Percentiles rank a stretch among this genome's conserved stretches.
phyloP scores from a whole-genome alignment of 2,113 vertebrate species.

The Emydura subglobosa region DNA sequence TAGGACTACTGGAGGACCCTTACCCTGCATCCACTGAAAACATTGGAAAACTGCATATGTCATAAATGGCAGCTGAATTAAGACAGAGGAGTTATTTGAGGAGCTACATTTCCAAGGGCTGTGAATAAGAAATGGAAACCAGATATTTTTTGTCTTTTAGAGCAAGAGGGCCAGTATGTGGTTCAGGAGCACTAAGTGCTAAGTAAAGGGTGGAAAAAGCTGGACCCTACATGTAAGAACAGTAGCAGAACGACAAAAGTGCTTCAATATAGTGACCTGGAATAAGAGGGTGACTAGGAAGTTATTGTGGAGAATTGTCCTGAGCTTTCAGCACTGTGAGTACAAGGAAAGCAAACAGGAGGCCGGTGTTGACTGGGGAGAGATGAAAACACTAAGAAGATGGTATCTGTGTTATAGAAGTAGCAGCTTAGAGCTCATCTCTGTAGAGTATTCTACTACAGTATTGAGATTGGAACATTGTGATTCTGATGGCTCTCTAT shows the following conservation, averaged over 20 bases:
- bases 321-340: background rate
- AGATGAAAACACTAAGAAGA: rapidly evolving
- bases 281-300: background rate
- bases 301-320: background rate
- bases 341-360: background rate
- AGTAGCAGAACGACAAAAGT: background rate
- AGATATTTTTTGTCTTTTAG: background rate
- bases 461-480: background rate
- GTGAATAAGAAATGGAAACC: background rate
- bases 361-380: background rate
- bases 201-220: background rate
- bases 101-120: background rate
- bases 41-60: background rate
- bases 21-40: background rate
- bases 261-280: background rate
- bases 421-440: background rate
- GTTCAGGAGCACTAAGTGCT: background rate
- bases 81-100: background rate
- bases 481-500: rapidly evolving
- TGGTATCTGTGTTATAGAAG: background rate
- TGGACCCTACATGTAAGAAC: background rate
- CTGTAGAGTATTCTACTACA: background rate
- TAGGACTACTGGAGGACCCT: background rate
- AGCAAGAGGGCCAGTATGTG: background rate
- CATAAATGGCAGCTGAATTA: background rate